A percentile compares a stretch with the other conserved stretches of the same genome.
Evolutionary conservation across 2,113 vertebrate species (phyloP).

Genomic region (Sigmodon hispidus): DNA sequence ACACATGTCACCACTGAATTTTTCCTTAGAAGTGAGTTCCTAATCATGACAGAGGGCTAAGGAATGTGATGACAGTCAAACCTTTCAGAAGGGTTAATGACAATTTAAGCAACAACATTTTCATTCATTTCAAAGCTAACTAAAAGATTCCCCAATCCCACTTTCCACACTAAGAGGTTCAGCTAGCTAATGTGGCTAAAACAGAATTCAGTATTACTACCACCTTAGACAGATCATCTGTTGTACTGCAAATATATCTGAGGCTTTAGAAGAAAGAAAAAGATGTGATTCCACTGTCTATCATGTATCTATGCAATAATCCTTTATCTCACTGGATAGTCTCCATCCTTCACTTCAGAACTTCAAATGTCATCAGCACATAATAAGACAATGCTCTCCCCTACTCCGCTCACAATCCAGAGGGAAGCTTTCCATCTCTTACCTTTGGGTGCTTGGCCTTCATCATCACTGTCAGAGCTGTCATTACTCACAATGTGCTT

Average conservation of each 20-base stretch:
- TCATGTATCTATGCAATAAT: not conserved
- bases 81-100: not conserved
- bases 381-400: not conserved
- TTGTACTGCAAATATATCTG: not conserved
- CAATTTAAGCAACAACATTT: not conserved
- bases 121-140: not conserved
- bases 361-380: rapidly evolving
- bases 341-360: too few species aligned
- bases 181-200: not conserved
- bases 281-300: too few species aligned
- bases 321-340: not conserved
- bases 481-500: constrained; percentile 94
- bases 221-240: not conserved
- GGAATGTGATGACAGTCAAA: not conserved
- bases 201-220: not conserved
- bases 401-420: rapidly evolving
- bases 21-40: not conserved
- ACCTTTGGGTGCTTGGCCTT: constrained; percentile 91
- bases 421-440: constrained; percentile 56
- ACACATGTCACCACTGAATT: not conserved
- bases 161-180: not conserved
- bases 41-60: not conserved
- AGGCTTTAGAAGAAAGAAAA: not conserved
- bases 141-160: not conserved
- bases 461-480: constrained; percentile 93